Base-by-base conservation (phyloP, 1,140 invertebrate genomes). In the Pentalonia nigronervosa region DNA sequence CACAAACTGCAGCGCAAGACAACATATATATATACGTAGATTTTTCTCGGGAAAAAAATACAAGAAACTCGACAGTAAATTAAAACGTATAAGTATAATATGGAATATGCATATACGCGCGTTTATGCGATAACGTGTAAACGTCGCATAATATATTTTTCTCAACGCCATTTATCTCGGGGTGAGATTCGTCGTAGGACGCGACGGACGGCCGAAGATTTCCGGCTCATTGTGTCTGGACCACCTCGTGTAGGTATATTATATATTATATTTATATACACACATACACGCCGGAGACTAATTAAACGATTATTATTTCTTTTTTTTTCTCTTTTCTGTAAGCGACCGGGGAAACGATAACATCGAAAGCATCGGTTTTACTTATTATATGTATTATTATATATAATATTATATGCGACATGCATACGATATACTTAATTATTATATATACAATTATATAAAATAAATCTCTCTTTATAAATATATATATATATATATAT, bases 141-240 rank as follows among this genome's bases (percentile, higher is more conserved):
- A 87, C 48, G 87, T 89, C 48, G 87, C 21, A 76, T 76, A 89
- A 89, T 89, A 34, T 89, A 34, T 89, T 89, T 89, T 89, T 50
- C 30, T 34, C 48, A 2, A 53, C 87, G 48, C 47, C 84, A 89
- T 90, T 90, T 90, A 56, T 47, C 50, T 90, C 53, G 50, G 88
- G 88, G 36, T 60, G 53, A 90, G 88, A 90, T 60, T 56, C 34
- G 53, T 41, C 88, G 88, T 60, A 60, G 88, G 88, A 90, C 50
- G 53, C 41, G 41, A 60, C 53, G 88, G 48, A 34, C 87, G 87
- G 23, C 47, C 87, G n/a, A 89, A 90, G 50, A 90, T 90, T 90
- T 90, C 88, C 88, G 88, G 87, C 50, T 90, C 88, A 30, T 90
- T 60, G 88, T 60, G 88, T 90, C 88, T 60, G 50, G 88, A 90